These are phyloP conservation scores for Battus philenor DNA, from an alignment of 1,140 invertebrate genomes.

Conservation along the genomic window DNA sequence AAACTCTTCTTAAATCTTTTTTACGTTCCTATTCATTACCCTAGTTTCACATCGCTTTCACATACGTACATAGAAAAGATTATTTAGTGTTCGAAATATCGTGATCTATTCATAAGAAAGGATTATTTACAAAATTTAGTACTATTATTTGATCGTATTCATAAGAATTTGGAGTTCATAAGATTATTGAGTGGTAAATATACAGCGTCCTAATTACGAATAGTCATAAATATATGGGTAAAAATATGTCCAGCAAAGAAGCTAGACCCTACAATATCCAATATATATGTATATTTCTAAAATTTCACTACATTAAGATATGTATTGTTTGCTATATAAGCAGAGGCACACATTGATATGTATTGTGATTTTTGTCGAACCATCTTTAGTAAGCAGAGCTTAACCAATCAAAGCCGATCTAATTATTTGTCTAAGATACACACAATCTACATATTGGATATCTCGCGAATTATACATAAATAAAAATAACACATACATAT, in stretches of 20 bases:
- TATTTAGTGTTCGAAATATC: conserved; percentile 38
- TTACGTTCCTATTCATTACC: conserved; percentile 17
- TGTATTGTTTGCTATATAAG: conserved; percentile 68
- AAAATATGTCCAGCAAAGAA: conserved; percentile 60
- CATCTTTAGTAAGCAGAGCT: conserved; percentile 48
- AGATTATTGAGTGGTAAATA: conserved; percentile 63
- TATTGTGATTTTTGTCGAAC: conserved; percentile 48
- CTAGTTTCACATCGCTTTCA: conserved; percentile 18
- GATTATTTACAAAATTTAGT: conserved; percentile 65
- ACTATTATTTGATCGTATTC: conserved; percentile 63
- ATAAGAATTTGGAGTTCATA: conserved; percentile 73
- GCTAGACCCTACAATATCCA: conserved; percentile 37
- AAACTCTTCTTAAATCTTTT: conserved; percentile 10
- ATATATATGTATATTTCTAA: conserved; percentile 62
- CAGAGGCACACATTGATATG: conserved; percentile 75
- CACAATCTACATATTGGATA: conserved; percentile 1
- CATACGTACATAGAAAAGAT: conserved; percentile 32
- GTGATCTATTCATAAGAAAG: conserved; percentile 50
- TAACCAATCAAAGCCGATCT: conserved; percentile 61
- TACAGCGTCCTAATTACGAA: conserved; percentile 55
- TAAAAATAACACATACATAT: not conserved
- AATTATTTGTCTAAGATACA: conserved; percentile 32
- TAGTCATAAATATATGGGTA: conserved; percentile 59
- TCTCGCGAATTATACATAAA: not conserved
- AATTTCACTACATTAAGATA: conserved; percentile 66